Conservation (phyloP, 2,888 invertebrate species). For the Atethmia centrago region DNA sequence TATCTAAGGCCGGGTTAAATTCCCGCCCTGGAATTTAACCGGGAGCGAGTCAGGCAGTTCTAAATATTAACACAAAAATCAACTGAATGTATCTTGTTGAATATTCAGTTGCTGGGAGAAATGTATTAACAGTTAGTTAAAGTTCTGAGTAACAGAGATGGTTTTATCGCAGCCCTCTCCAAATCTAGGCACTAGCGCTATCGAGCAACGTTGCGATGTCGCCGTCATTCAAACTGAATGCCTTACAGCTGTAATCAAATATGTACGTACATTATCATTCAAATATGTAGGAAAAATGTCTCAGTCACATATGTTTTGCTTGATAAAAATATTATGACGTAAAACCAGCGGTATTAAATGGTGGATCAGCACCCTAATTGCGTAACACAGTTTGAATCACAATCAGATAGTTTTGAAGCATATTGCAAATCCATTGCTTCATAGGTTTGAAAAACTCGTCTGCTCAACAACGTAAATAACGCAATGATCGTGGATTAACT, state of each 20-base stretch:
- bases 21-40: conserved; percentile 40
- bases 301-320: background rate
- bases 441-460: too few relatives aligned
- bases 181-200: background rate
- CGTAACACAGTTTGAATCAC: too few relatives aligned
- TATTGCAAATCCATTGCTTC: too few relatives aligned
- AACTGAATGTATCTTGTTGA: conserved; percentile 42
- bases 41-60: conserved; percentile 30
- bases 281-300: conserved; percentile 15
- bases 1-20: too few relatives aligned
- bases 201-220: background rate
- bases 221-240: conserved; percentile 7
- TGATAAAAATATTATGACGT: conserved; percentile 5
- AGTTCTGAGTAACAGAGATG: conserved; percentile 20
- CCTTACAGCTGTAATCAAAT: conserved; percentile 21
- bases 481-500: too few relatives aligned
- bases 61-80: conserved; percentile 60
- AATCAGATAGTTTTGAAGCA: too few relatives aligned
- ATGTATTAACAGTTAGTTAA: conserved; percentile 27
- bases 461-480: too few relatives aligned
- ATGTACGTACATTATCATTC: conserved; percentile 30
- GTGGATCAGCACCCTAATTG: too few relatives aligned
- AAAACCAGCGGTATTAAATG: background rate
- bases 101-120: conserved; percentile 37
- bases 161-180: conserved; percentile 12